Conservation (phyloP, 2,888 invertebrate species). For the Drosophila lacicola region DNA sequence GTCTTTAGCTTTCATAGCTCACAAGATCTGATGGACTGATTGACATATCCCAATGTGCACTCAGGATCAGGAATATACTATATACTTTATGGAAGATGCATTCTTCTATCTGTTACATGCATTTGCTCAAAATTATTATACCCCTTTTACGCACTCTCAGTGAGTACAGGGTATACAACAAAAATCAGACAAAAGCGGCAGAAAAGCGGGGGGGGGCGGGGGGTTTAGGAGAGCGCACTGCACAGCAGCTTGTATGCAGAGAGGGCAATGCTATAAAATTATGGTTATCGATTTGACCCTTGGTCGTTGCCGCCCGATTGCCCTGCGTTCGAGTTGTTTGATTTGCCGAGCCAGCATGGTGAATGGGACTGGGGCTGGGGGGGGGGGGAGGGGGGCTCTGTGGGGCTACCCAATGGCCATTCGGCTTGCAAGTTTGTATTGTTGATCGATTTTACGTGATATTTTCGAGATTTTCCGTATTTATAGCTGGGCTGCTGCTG, state of each 20-base stretch:
- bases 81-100: too few relatives aligned
- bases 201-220: background rate
- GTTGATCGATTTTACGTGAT: conserved; percentile 85
- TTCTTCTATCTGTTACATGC: too few relatives aligned
- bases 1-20: too few relatives aligned
- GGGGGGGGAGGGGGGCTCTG: conserved; percentile 8
- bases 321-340: conserved; percentile 61
- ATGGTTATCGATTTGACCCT: conserved; percentile 82
- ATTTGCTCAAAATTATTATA: too few relatives aligned
- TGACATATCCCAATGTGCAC: too few relatives aligned
- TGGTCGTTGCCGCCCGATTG: conserved; percentile 39
- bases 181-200: background rate
- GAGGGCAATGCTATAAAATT: conserved; percentile 62
- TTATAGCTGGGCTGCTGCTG: conserved; percentile 67
- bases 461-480: conserved; percentile 84
- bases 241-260: conserved; percentile 38
- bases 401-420: conserved; percentile 63
- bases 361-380: background rate
- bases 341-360: conserved; percentile 45
- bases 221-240: background rate
- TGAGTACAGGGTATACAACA: background rate
- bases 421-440: conserved; percentile 83
- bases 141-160: too few relatives aligned
- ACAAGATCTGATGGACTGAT: too few relatives aligned
- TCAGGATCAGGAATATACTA: too few relatives aligned